Evolutionary conservation across 2,113 vertebrate species (phyloP), one percentile per base, ranked within the genome.

Genomic region (Aix galericulata): DNA sequence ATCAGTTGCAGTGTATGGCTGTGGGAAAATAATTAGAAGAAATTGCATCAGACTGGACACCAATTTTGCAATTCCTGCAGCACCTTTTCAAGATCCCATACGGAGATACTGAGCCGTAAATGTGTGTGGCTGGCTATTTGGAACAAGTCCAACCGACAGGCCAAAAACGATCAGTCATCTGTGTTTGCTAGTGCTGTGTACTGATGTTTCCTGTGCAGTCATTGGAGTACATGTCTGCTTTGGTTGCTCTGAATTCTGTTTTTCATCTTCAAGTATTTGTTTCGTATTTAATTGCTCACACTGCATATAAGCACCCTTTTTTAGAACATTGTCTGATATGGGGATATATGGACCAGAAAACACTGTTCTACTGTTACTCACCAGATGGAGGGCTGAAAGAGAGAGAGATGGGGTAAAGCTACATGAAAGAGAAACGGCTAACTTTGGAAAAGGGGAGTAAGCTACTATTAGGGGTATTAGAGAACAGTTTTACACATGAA

Each of bases 11-110:
- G 34, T 22, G 27, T 46, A 48, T 0, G 0, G 36, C 90, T 94
- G 88, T 95, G 92, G 78, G 92, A 96, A 95, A 95, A 92, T 44
- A n/a, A 86, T 94, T 89, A 96, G 83, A 87, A 2, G 3, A 91
- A 84, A 85, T 95, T 97, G 81, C 88, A 92, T 92, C 88, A 95
- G 71, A 16, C 67, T 95, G 94, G 77, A 92, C 83, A 90, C 36
- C 55, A 66, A 29, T 89, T 93, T 66, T 89, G 81, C 86, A 94
- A 94, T 91, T 93, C 88, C 81, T 95, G 74, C 77, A 94, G 77
- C 92, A 97, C 93, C 90, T 96, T 96, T 94, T 91, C 14, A 86
- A 97, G 95, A 96, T 96, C 50, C 25, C 27, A 15, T 8, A 20
- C 20, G 17, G 67, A 96, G 93, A 96, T 93, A 93, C 44, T 21